A percentile compares a stretch with the other conserved stretches of the same genome.
Conservation (phyloP, 2,888 invertebrate species). For the Lottia gigantea region DNA sequence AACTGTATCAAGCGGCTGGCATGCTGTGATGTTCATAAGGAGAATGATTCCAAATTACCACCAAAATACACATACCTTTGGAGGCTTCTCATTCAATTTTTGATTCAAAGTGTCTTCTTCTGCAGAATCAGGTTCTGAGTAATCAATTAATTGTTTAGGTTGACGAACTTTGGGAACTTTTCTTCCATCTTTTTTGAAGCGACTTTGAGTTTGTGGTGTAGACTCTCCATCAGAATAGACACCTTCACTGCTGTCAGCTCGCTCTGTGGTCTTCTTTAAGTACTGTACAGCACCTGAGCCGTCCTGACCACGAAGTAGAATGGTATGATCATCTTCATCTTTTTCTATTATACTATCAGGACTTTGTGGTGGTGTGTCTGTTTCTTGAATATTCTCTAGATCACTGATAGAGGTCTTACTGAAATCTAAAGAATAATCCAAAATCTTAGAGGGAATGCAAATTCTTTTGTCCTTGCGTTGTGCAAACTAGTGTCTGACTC, state of each 20-base stretch:
- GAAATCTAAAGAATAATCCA: slow-evolving; percentile 67
- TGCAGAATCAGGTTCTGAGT: slow-evolving; percentile 48
- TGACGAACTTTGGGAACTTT: slow-evolving; percentile 33
- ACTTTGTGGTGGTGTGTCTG: slow-evolving; percentile 67
- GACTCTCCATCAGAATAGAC: slow-evolving; percentile 38
- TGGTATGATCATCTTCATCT: slow-evolving; percentile 33
- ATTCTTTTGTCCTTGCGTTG: too few species aligned
- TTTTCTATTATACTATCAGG: slow-evolving; percentile 45
- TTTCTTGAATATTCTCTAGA: slow-evolving; percentile 68
- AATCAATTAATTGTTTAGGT: slow-evolving; percentile 48
- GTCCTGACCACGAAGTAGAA: slow-evolving; percentile 34
- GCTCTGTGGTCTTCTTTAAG: slow-evolving; percentile 37
- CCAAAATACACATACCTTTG: too few species aligned
- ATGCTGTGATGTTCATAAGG: too few species aligned
- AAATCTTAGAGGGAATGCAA: neutral
- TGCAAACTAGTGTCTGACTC: too few species aligned
- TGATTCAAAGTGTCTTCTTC: slow-evolving; percentile 32
- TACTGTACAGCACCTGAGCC: slow-evolving; percentile 42
- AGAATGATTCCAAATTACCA: too few species aligned
- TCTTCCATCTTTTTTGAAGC: slow-evolving; percentile 32
- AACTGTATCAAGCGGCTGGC: too few species aligned
- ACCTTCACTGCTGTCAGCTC: slow-evolving; percentile 39
- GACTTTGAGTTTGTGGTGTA: slow-evolving; percentile 32
- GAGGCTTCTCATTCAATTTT: too few species aligned
- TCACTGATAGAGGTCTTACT: slow-evolving; percentile 68